These are phyloP conservation scores for Sigmodon hispidus DNA, from an alignment of 2,113 vertebrate species.

Conservation along the genomic window DNA sequence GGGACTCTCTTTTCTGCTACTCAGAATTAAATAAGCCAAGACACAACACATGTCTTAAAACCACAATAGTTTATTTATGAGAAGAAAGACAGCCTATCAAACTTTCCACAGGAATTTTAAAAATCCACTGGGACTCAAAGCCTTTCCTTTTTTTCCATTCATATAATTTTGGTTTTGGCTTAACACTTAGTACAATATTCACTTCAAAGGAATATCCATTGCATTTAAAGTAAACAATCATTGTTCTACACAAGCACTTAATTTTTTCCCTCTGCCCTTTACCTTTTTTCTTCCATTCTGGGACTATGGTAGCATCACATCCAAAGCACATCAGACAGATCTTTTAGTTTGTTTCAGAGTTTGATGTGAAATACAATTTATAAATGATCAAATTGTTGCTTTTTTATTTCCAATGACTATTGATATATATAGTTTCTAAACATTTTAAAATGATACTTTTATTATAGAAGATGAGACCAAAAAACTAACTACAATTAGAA, in stretches of 20 bases:
- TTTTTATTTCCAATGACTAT: slow-evolving; percentile 76
- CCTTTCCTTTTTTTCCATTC: slow-evolving; percentile 91
- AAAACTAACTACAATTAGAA: slow-evolving; percentile 75
- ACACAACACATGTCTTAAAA: slow-evolving; percentile 85
- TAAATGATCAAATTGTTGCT: slow-evolving; percentile 63
- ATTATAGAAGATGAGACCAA: slow-evolving; percentile 72
- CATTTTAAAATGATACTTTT: slow-evolving; percentile 66
- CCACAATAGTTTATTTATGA: slow-evolving; percentile 87
- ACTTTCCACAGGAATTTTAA: slow-evolving; percentile 90
- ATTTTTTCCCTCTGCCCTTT: slow-evolving; percentile 81
- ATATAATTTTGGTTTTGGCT: slow-evolving; percentile 92
- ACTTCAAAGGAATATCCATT: slow-evolving; percentile 88
- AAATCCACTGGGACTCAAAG: slow-evolving; percentile 88
- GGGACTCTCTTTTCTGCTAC: slow-evolving; percentile 81
- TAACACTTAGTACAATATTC: slow-evolving; percentile 88
- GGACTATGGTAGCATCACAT: slow-evolving; percentile 65
- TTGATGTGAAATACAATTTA: slow-evolving; percentile 70
- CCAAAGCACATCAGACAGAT: slow-evolving; percentile 51
- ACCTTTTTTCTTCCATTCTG: slow-evolving; percentile 74
- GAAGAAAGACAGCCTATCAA: slow-evolving; percentile 86
- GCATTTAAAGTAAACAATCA: slow-evolving; percentile 85
- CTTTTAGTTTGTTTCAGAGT: slow-evolving; percentile 73
- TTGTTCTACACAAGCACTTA: slow-evolving; percentile 81
- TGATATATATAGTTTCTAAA: slow-evolving; percentile 76
- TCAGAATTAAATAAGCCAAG: slow-evolving; percentile 88